Percentiles rank a stretch among this genome's conserved stretches.
phyloP scores from a whole-genome alignment of 2,797 vertebrate species.

The Novumbra hubbsi region DNA sequence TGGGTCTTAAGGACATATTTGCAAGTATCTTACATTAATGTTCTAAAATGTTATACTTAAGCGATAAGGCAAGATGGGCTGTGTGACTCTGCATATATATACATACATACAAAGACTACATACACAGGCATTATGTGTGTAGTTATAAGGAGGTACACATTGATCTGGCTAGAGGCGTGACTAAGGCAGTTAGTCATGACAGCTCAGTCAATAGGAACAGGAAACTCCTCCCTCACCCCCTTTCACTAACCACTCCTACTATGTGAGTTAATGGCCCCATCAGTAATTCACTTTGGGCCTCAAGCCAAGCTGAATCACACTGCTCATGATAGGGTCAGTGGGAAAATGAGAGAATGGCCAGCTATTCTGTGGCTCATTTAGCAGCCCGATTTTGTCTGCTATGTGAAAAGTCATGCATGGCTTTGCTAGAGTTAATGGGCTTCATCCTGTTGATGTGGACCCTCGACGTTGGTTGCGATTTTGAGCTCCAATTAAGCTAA shows the following conservation, averaged over 20 bases:
- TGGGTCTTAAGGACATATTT: background rate
- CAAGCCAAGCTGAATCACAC: conserved; percentile 38
- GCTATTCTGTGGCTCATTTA: conserved; percentile 32
- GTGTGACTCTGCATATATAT: background rate
- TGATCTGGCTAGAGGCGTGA: conserved; percentile 50
- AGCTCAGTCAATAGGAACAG: conserved; percentile 41
- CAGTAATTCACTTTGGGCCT: conserved; percentile 47
- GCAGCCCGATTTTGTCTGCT: conserved; percentile 10
- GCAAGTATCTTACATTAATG: background rate
- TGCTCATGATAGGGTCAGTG: conserved; percentile 41
- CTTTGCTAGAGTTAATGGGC: conserved; percentile 50
- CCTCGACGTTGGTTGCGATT: background rate
- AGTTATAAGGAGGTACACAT: background rate
- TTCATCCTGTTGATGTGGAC: conserved; percentile 58
- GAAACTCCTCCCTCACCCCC: conserved; percentile 12
- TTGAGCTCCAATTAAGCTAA: background rate
- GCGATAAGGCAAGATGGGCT: too few relatives aligned
- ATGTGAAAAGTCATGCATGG: conserved; percentile 36
- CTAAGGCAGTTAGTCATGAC: conserved; percentile 44
- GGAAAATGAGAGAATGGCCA: conserved; percentile 42
- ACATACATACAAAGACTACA: background rate
- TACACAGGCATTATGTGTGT: background rate
- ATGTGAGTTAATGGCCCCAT: background rate
- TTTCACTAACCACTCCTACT: conserved; percentile 22
- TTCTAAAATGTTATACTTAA: background rate